Percentiles rank a stretch among this genome's conserved stretches.
Conservation (phyloP, 2,113 vertebrate species). For the Cyphomyrus discorhynchus region DNA sequence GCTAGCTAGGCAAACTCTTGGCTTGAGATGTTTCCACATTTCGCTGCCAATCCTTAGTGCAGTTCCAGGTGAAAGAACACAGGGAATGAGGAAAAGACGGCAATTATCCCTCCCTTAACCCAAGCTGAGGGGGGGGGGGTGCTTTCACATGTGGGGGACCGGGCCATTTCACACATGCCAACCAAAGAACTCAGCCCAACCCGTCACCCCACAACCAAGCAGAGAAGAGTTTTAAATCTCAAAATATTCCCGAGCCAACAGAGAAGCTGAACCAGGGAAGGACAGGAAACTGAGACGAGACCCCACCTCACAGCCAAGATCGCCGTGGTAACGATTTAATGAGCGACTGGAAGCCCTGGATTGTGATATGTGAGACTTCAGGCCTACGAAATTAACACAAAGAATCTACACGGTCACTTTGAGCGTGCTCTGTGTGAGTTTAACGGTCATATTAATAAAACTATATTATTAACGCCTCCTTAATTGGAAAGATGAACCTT, state of each 20-base stretch:
- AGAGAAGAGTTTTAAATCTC: background rate
- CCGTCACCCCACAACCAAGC: background rate
- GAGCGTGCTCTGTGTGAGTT: background rate
- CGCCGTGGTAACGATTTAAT: background rate
- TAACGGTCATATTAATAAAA: background rate
- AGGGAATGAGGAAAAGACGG: slow-evolving; percentile 33
- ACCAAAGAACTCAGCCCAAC: background rate
- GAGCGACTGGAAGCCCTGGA: background rate
- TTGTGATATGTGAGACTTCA: background rate
- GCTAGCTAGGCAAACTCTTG: background rate
- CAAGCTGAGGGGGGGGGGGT: background rate
- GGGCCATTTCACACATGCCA: background rate
- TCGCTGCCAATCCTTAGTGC: background rate
- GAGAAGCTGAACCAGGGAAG: background rate
- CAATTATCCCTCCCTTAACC: slow-evolving; percentile 20
- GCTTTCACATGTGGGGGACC: background rate
- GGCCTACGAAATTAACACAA: background rate
- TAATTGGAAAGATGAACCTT: background rate
- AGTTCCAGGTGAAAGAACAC: slow-evolving; percentile 21
- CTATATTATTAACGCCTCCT: background rate
- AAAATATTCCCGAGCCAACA: background rate
- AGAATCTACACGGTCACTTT: background rate
- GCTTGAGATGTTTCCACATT: background rate
- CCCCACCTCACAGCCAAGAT: background rate
- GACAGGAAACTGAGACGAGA: background rate